Percentiles rank a stretch among this genome's conserved stretches.
Evolutionary conservation across 1,140 invertebrate species (phyloP).

Genomic region (Chrysoperla carnea): DNA sequence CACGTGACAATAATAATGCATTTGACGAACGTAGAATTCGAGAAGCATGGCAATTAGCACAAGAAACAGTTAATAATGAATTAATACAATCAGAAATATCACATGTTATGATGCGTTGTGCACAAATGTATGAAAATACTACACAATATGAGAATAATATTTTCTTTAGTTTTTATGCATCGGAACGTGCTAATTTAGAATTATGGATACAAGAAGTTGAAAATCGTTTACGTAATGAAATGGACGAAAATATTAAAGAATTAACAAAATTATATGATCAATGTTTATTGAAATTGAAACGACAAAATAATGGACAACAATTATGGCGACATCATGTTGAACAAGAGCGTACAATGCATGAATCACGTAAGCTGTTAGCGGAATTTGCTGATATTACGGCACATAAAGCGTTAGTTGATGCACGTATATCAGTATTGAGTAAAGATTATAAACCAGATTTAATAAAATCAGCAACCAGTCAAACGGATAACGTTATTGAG

Average conservation of each 20-base stretch:
- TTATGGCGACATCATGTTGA: conserved; percentile 22
- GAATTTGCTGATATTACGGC: conserved; percentile 58
- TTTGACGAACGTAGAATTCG: conserved; percentile 32
- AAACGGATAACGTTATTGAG: not conserved
- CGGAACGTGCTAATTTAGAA: conserved; percentile 42
- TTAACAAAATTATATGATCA: conserved; percentile 44
- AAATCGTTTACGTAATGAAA: conserved; percentile 42
- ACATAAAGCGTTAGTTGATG: conserved; percentile 57
- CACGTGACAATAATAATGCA: conserved; percentile 17
- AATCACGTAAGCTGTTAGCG: conserved; percentile 32
- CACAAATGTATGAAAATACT: not conserved
- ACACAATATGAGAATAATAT: conserved; percentile 1
- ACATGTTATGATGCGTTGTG: conserved; percentile 22
- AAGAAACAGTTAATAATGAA: conserved; percentile 49
- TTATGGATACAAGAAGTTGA: conserved; percentile 51
- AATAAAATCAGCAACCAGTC: no score
- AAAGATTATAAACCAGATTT: conserved; percentile 16
- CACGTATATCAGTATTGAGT: conserved; percentile 40
- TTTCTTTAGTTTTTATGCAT: conserved; percentile 35
- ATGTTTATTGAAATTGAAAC: conserved; percentile 26
- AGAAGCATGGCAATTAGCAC: conserved; percentile 45
- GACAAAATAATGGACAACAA: conserved; percentile 10
- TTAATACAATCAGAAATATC: conserved; percentile 49
- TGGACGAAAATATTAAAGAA: conserved; percentile 45
- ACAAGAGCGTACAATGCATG: conserved; percentile 24